Evolutionary conservation across 2,113 vertebrate genomes (phyloP), one percentile per base, ranked within the genome.

Genomic region (Arenaria interpres): DNA sequence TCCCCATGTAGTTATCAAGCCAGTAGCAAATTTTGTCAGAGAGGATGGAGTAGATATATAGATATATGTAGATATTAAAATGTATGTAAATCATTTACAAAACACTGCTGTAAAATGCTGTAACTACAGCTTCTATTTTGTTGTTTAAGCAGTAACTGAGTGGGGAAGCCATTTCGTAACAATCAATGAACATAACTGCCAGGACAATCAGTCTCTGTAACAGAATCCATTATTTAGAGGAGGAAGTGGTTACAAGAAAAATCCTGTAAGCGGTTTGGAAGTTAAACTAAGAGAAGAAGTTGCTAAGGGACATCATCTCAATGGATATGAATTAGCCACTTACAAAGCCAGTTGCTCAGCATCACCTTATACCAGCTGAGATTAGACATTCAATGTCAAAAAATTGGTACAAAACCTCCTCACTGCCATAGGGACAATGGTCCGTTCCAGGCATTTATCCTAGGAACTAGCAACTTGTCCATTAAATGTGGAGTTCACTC

Each of bases 301-400:
- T 68, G 67, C 72, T 60, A 72, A 60, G 14, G 63, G 75, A 43
- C 30, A 18, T 46, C 37, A 88, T 79, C 43, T 63, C 21, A n/a
- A 46, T 18, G 25, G 62, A n/a, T 88, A 56, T 75, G 51, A 63
- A 82, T 90, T 35, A 79, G 10, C 3, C 54, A 46, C 8, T 77
- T 53, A 53, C 0, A 0, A 85, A 88, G 41, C 14, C 72, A 0
- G 0, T 69, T 77, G 64, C 27, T 73, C 74, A 85, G 23, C 21
- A 27, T 35, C 6, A 1, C 20, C 24, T 87, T 51, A 48, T 35
- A 53, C 7, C 45, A 80, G 57, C 30, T 76, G 48, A 76, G 10
- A 88, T 39, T 39, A 59, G 23, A 56, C 14, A 54, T 60, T 20
- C 5, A 2, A 14, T 16, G 33, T 39, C 76, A 43, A 90, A 90